These are phyloP conservation scores for Arctia plantaginis DNA, from an alignment of 2,888 invertebrate genomes.

Conservation along the genomic window DNA sequence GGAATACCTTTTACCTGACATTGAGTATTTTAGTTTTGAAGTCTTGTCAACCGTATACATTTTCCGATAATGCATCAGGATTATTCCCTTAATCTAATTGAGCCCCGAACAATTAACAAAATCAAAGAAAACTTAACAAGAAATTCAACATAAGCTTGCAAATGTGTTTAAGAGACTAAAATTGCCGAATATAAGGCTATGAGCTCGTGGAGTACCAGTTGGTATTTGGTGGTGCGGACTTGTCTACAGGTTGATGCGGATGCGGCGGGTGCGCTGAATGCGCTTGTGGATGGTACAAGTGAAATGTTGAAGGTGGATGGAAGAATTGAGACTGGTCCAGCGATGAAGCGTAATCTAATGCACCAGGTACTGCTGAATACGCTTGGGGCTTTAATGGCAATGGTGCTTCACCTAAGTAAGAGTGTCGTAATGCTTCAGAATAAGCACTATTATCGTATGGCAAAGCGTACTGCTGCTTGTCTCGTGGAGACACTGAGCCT, in stretches of 20 bases:
- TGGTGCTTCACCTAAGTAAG: constrained; percentile 83
- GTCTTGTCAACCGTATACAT: constrained; percentile 75
- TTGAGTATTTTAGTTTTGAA: constrained; percentile 68
- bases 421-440: constrained; percentile 87
- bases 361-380: constrained; percentile 91
- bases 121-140: constrained; percentile 54
- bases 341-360: constrained; percentile 89
- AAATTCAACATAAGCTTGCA: constrained; percentile 47
- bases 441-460: constrained; percentile 87
- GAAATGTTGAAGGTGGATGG: constrained; percentile 92
- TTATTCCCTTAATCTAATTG: constrained; percentile 58
- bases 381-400: constrained; percentile 96
- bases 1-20: constrained; percentile 43
- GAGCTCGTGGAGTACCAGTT: constrained; percentile 93
- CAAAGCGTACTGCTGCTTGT: constrained; percentile 89
- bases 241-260: constrained; percentile 81
- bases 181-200: constrained; percentile 83
- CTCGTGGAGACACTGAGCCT: constrained; percentile 97
- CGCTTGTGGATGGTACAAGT: constrained; percentile 92
- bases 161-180: constrained; percentile 34
- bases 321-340: constrained; percentile 95
- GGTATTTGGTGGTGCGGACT: constrained; percentile 89
- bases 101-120: constrained; percentile 56
- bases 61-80: constrained; percentile 54
- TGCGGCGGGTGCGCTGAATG: constrained; percentile 79